Percentiles rank a stretch among this genome's conserved stretches.
phyloP scores from a whole-genome alignment of 2,797 vertebrate genomes.

The Crenuchus spilurus region DNA sequence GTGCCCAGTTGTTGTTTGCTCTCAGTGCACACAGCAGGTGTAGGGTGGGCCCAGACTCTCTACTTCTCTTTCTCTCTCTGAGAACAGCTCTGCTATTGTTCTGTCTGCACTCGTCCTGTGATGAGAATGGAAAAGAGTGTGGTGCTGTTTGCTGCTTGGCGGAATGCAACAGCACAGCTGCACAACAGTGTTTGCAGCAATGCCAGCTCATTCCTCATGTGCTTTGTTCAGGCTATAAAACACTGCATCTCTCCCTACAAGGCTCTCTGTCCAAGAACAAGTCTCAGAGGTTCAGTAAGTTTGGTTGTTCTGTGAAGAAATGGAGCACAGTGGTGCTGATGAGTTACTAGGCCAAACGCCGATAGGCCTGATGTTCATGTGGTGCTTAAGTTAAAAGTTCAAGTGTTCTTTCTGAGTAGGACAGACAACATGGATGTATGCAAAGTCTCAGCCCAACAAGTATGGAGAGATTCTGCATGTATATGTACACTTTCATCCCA shows the following conservation, averaged over 20 bases:
- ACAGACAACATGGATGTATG: not conserved
- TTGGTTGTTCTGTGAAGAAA: not conserved
- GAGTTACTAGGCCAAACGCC: not conserved
- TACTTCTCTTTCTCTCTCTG: not conserved
- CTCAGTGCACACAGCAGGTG: slow-evolving; percentile 79
- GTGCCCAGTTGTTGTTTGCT: slow-evolving; percentile 78
- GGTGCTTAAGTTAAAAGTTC: not conserved
- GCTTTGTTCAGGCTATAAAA: slow-evolving; percentile 30
- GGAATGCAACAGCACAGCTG: slow-evolving; percentile 51
- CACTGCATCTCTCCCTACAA: not conserved
- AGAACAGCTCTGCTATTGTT: slow-evolving; percentile 79
- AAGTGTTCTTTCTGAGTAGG: not conserved
- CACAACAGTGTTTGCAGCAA: slow-evolving; percentile 38
- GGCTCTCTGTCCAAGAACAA: not conserved
- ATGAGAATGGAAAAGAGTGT: slow-evolving; percentile 65
- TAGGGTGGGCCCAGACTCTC: slow-evolving; percentile 52
- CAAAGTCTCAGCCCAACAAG: too few species aligned
- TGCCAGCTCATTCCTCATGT: slow-evolving; percentile 37
- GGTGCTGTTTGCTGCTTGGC: slow-evolving; percentile 32
- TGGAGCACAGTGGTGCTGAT: not conserved
- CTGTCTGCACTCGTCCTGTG: slow-evolving; percentile 56
- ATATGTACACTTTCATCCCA: too few species aligned
- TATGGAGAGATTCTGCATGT: too few species aligned
- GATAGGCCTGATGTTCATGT: not conserved
- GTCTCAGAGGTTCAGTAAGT: not conserved